A percentile compares a stretch with the other conserved stretches of the same genome.
Evolutionary conservation across 2,888 invertebrate species (phyloP).

Genomic region (Cosmopolites sordidus): DNA sequence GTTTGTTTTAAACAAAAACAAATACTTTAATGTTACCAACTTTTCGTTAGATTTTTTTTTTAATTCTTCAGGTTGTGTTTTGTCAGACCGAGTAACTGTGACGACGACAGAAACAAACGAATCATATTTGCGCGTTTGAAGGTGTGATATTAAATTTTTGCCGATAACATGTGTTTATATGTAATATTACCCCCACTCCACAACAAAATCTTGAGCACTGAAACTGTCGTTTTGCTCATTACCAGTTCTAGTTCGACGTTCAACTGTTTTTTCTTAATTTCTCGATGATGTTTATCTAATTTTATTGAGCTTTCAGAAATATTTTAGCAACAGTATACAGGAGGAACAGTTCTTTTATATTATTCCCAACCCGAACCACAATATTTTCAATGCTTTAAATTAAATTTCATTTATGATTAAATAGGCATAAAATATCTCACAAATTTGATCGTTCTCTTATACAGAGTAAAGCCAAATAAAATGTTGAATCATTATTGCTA

Average conservation of each 20-base stretch:
- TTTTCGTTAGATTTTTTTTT: too few relatives aligned
- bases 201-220: conserved; percentile 1
- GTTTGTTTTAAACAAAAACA: conserved; percentile 1
- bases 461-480: too few relatives aligned
- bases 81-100: neutral
- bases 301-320: too few relatives aligned
- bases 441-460: too few relatives aligned
- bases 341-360: too few relatives aligned
- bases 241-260: neutral
- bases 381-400: too few relatives aligned
- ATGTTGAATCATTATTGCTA: too few relatives aligned
- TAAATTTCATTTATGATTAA: too few relatives aligned
- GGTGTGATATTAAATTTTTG: conserved; percentile 26
- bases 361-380: too few relatives aligned
- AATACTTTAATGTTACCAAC: neutral
- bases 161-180: conserved; percentile 19
- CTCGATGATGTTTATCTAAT: too few relatives aligned
- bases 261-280: neutral
- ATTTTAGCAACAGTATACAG: too few relatives aligned
- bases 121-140: conserved; percentile 19
- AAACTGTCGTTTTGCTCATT: conserved; percentile 14
- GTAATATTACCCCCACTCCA: conserved; percentile 16
- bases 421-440: too few relatives aligned
- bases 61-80: neutral
- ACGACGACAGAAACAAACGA: conserved; percentile 12